Evolutionary conservation across 64 coral and sea anemone genomes (phyloP).

Genomic region (Porites australiensis): DNA sequence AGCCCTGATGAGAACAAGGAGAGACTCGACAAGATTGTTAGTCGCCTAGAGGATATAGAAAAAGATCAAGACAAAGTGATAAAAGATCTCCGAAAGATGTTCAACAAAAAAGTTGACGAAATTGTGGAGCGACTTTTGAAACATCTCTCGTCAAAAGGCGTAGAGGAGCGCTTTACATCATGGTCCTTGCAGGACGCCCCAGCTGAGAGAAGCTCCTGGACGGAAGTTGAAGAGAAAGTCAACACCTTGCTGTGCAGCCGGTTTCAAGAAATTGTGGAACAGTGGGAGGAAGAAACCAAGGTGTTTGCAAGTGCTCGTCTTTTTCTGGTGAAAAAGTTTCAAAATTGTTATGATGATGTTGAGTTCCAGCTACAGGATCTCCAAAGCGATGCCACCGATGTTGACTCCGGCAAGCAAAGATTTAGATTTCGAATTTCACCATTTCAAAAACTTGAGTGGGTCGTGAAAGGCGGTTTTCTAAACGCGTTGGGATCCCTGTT

Average conservation of each 20-base stretch:
- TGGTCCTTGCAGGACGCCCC: not conserved
- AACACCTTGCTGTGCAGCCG: not conserved
- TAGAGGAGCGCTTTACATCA: not conserved
- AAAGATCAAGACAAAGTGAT: not conserved
- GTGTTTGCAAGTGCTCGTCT: not conserved
- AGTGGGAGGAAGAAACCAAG: conserved; percentile 21
- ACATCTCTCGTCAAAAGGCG: not conserved
- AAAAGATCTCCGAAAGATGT: not conserved
- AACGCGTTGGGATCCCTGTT: too few relatives aligned
- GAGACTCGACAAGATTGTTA: not conserved
- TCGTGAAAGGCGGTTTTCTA: too few relatives aligned
- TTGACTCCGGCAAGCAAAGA: not conserved
- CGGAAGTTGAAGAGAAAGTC: not conserved
- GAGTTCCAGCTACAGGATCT: conserved; percentile 10
- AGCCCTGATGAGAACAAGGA: not conserved
- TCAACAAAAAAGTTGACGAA: not conserved
- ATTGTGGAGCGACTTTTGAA: not conserved
- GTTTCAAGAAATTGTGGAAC: not conserved
- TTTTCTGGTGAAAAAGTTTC: not conserved
- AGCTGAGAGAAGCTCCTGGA: not conserved
- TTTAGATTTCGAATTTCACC: not conserved
- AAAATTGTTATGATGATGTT: not conserved
- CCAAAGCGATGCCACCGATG: not conserved
- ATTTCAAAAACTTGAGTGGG: too few relatives aligned
- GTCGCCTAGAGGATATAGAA: not conserved